These are phyloP conservation scores for Chalcis sispes DNA, from an alignment of 2,888 invertebrate species.

Conservation along the genomic window DNA sequence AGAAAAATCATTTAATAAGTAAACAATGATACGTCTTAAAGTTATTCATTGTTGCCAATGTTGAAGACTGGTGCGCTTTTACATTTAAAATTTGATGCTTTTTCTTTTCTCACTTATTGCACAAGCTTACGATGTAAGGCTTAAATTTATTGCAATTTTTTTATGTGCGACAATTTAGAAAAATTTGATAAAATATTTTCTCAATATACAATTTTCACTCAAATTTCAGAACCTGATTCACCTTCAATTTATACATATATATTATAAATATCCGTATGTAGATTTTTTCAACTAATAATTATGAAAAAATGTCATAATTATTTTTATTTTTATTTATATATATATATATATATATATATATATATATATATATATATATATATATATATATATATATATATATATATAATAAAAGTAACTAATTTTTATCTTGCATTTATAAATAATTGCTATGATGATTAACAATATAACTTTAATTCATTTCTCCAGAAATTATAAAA, in stretches of 20 bases:
- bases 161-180: neutral
- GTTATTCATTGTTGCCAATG: neutral
- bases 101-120: constrained; percentile 22
- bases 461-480: too few relatives aligned
- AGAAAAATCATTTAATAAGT: neutral
- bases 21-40: neutral
- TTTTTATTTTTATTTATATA: too few relatives aligned
- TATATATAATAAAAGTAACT: neutral
- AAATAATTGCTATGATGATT: too few relatives aligned
- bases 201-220: too few relatives aligned
- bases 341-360: constrained; percentile 13
- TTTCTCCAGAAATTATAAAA: too few relatives aligned
- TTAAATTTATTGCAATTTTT: constrained; percentile 14
- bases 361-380: constrained; percentile 1
- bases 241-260: constrained; percentile 30
- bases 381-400: neutral
- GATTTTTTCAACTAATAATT: too few relatives aligned
- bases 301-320: neutral
- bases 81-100: constrained; percentile 43
- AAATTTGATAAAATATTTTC: constrained; percentile 14
- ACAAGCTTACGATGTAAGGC: constrained; percentile 40
- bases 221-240: constrained; percentile 49
- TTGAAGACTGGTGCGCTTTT: constrained; percentile 23
- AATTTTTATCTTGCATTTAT: too few relatives aligned
- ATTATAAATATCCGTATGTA: too few relatives aligned